These are phyloP conservation scores for Glomeris marginata DNA, from an alignment of 2,888 invertebrate species.

Conservation along the genomic window DNA sequence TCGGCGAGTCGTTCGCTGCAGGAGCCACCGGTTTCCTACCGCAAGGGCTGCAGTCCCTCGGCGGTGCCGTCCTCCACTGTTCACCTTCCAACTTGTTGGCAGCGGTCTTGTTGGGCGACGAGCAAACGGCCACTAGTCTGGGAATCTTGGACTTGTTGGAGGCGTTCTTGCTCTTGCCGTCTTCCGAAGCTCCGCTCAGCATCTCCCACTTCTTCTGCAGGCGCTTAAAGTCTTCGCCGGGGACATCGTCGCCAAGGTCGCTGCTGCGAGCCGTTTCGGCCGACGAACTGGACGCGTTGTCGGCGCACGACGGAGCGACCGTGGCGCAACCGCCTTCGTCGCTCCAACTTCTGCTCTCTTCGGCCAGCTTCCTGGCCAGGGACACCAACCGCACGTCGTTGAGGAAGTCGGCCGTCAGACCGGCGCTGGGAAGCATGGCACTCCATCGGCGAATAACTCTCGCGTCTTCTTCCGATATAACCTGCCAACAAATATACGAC, in stretches of 20 bases:
- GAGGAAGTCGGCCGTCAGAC: slow-evolving; percentile 16
- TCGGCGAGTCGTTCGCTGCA: background rate
- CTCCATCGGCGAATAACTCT: slow-evolving; percentile 19
- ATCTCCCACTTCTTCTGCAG: slow-evolving; percentile 69
- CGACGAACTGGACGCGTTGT: background rate
- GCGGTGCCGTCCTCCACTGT: background rate
- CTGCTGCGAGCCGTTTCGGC: slow-evolving; percentile 30
- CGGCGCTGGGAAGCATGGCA: slow-evolving; percentile 15
- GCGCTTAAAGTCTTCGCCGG: slow-evolving; percentile 40
- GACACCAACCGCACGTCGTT: slow-evolving; percentile 15
- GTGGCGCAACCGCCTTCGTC: too few relatives aligned
- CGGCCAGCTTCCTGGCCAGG: slow-evolving; percentile 7
- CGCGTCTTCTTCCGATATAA: slow-evolving; percentile 37
- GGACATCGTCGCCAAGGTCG: slow-evolving; percentile 21
- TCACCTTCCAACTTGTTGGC: background rate
- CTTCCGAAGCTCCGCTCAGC: slow-evolving; percentile 41
- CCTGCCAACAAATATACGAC: too few relatives aligned
- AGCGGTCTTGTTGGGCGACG: background rate
- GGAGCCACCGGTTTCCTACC: background rate
- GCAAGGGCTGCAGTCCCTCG: background rate
- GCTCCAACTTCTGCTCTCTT: background rate
- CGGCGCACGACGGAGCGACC: too few relatives aligned
- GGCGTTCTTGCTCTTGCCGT: slow-evolving; percentile 2
- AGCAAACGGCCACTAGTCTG: slow-evolving; percentile 47
- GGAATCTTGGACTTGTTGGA: slow-evolving; percentile 48